These are phyloP conservation scores for Brachionus rubens DNA, from an alignment of 1,140 invertebrate species.

Conservation along the genomic window DNA sequence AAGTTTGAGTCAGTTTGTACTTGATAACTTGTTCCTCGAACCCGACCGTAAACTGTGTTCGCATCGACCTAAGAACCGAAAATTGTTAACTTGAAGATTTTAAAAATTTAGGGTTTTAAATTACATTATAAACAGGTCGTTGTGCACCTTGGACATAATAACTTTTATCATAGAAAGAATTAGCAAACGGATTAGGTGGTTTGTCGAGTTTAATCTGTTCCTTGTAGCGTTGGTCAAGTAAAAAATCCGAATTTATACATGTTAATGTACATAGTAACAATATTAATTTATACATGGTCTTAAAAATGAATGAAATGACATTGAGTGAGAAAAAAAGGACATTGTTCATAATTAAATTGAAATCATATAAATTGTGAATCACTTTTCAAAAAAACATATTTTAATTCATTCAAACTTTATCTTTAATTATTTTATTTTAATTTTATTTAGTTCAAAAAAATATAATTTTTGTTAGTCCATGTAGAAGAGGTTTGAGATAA, in stretches of 20 bases:
- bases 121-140: conserved; percentile 32
- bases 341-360: too few species aligned
- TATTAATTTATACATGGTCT: not conserved
- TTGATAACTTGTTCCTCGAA: conserved; percentile 39
- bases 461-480: too few species aligned
- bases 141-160: not conserved
- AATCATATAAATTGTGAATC: too few species aligned
- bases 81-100: too few species aligned
- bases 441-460: too few species aligned
- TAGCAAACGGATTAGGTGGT: conserved; percentile 37
- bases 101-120: not conserved
- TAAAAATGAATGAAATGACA: not conserved
- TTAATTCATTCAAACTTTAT: too few species aligned
- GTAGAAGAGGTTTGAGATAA: not conserved
- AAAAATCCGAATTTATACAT: not conserved
- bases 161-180: conserved; percentile 42
- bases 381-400: too few species aligned
- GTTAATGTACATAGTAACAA: too few species aligned
- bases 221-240: conserved; percentile 24
- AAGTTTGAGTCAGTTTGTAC: conserved; percentile 8
- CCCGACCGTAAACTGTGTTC: conserved; percentile 35
- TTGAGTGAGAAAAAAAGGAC: not conserved
- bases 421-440: too few species aligned
- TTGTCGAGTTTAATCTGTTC: not conserved
- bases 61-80: conserved; percentile 17